A percentile compares a stretch with the other conserved stretches of the same genome.
Evolutionary conservation across 2,888 invertebrate genomes (phyloP).

Genomic region (Prionchulus punctatus): DNA sequence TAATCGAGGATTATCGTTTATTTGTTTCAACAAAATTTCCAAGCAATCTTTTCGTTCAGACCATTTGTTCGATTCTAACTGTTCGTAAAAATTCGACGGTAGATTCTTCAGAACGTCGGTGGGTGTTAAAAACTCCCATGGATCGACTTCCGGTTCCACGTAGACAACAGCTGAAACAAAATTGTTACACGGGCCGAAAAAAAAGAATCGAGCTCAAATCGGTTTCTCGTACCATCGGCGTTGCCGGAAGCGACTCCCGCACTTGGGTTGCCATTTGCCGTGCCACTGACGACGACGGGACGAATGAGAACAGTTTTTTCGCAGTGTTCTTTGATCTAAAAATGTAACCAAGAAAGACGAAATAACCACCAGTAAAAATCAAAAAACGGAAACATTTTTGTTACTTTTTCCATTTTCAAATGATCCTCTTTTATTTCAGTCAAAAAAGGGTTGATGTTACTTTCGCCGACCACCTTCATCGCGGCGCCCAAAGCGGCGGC

Average conservation of each 20-base stretch:
- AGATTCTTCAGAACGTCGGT: slow-evolving; percentile 84
- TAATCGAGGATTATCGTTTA: slow-evolving; percentile 59
- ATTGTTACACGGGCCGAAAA: no score
- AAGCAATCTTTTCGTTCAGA: slow-evolving; percentile 81
- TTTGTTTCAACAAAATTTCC: slow-evolving; percentile 58
- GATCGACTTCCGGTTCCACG: no score
- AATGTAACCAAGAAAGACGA: neutral
- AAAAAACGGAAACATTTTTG: slow-evolving; percentile 34
- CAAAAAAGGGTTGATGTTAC: slow-evolving; percentile 64
- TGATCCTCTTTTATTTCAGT: slow-evolving; percentile 58
- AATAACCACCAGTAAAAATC: neutral
- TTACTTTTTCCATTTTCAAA: slow-evolving; percentile 73
- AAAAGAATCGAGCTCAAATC: no score
- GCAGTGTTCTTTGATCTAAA: neutral
- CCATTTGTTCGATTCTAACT: slow-evolving; percentile 91
- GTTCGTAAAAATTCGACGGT: slow-evolving; percentile 87
- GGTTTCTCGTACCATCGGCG: no score
- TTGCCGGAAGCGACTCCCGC: no score
- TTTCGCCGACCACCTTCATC: slow-evolving; percentile 82
- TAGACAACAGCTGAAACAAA: no score
- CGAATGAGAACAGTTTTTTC: neutral
- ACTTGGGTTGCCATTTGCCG: no score
- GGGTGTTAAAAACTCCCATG: slow-evolving; percentile 72
- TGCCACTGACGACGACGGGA: neutral
- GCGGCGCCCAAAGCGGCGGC: slow-evolving; percentile 84